Conservation (phyloP, 1,140 invertebrate genomes). For the Leptinotarsa defecta region DNA sequence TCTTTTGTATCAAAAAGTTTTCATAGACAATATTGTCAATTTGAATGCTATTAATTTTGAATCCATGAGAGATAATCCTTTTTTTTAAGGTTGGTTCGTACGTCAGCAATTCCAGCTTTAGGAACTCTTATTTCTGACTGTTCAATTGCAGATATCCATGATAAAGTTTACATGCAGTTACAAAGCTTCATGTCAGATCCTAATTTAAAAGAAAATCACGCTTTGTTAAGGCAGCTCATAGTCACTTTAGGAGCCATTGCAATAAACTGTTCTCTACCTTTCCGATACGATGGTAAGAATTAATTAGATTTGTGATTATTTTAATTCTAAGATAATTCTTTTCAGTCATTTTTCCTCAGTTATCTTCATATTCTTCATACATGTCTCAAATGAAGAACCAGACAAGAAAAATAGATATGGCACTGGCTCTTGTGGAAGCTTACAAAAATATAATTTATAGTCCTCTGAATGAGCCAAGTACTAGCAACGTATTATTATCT, state of each 20-base stretch:
- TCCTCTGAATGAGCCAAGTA: constrained; percentile 59
- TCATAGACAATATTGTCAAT: too few species aligned
- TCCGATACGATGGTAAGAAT: constrained; percentile 63
- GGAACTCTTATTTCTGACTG: constrained; percentile 69
- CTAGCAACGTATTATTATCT: constrained; percentile 58
- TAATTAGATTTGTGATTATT: neutral
- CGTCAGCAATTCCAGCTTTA: constrained; percentile 67
- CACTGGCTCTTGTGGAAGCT: constrained; percentile 67
- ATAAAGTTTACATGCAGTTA: constrained; percentile 74
- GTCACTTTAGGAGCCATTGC: constrained; percentile 61
- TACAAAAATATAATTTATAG: constrained; percentile 71
- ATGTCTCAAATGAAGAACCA: constrained; percentile 62
- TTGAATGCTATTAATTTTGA: too few species aligned
- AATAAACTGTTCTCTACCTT: constrained; percentile 60
- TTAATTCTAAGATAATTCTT: constrained; percentile 32
- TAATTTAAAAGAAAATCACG: constrained; percentile 56
- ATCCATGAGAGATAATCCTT: neutral
- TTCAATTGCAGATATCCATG: constrained; percentile 63
- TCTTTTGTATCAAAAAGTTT: too few species aligned
- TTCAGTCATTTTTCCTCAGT: constrained; percentile 68
- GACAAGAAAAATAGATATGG: constrained; percentile 63
- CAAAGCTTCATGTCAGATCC: constrained; percentile 67
- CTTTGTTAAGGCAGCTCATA: constrained; percentile 59
- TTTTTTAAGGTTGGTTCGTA: constrained; percentile 64
- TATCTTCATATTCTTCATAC: constrained; percentile 63